Conservation (phyloP, 2,888 invertebrate species). For the Spodoptera littoralis region DNA sequence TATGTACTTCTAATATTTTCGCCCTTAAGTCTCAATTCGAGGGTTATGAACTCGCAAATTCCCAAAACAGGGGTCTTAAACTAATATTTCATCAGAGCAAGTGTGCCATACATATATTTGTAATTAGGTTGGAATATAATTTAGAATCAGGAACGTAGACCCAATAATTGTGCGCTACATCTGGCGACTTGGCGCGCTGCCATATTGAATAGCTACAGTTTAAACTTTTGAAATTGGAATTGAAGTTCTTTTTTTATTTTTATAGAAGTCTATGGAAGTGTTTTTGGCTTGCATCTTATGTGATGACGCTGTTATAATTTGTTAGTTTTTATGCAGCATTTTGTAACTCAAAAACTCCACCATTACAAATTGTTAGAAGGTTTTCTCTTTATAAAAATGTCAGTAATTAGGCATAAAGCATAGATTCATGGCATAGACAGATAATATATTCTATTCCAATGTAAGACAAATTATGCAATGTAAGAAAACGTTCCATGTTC, state of each 20-base stretch:
- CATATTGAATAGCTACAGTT: conserved; percentile 48
- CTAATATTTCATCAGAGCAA: conserved; percentile 34
- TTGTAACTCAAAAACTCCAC: no score
- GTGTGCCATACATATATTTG: conserved; percentile 24
- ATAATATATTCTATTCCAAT: no score
- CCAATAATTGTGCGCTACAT: conserved; percentile 61
- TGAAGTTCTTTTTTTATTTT: conserved; percentile 20
- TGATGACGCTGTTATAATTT: background rate
- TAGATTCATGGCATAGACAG: no score
- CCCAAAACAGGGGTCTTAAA: conserved; percentile 11
- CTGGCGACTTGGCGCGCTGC: conserved; percentile 61
- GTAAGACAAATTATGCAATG: no score
- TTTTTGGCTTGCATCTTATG: background rate
- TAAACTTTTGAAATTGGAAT: conserved; percentile 40
- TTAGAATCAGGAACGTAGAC: conserved; percentile 54
- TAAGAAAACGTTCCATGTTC: no score
- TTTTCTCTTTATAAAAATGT: no score
- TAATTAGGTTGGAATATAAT: conserved; percentile 65
- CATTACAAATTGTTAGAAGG: no score
- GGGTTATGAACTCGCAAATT: conserved; percentile 13
- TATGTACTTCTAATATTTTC: background rate
- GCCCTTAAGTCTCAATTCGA: background rate
- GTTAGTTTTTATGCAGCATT: no score
- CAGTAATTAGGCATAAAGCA: no score
- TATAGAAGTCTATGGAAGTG: conserved; percentile 24